Percentiles rank a stretch among this genome's conserved stretches.
phyloP scores from a whole-genome alignment of 1,140 invertebrate species.

The Amphibalanus amphitrite region DNA sequence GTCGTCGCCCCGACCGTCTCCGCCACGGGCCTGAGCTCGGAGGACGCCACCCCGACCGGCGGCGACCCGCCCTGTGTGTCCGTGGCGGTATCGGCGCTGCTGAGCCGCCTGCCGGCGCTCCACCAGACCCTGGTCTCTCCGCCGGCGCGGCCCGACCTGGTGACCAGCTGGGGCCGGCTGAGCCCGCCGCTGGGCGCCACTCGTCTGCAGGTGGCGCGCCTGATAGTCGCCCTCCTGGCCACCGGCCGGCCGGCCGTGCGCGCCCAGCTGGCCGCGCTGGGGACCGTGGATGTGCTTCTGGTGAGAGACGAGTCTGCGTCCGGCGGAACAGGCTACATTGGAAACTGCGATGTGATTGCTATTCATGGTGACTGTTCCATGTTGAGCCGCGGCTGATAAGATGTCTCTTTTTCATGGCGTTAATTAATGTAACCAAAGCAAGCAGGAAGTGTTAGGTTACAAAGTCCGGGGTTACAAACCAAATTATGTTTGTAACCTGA shows the following conservation, averaged over 20 bases:
- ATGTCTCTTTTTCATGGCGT: too few species aligned
- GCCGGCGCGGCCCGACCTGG: neutral
- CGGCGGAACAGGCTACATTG: too few species aligned
- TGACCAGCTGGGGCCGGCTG: neutral
- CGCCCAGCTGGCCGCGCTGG: neutral
- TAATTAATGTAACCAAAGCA: too few species aligned
- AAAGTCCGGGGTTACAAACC: too few species aligned
- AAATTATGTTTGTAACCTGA: too few species aligned
- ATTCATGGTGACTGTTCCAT: too few species aligned
- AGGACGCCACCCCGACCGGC: slow-evolving; percentile 75
- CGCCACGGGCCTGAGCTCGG: slow-evolving; percentile 20
- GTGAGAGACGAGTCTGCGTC: too few species aligned
- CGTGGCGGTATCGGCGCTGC: neutral
- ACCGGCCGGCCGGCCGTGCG: neutral
- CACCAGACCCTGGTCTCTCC: neutral
- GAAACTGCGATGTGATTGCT: too few species aligned
- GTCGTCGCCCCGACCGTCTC: neutral
- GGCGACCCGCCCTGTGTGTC: slow-evolving; percentile 39
- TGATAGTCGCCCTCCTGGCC: neutral
- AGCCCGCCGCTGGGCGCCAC: neutral
- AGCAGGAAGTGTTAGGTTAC: too few species aligned
- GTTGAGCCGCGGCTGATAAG: too few species aligned
- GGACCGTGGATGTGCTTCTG: neutral
- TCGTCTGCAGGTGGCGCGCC: neutral
- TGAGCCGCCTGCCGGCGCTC: neutral